These are phyloP conservation scores for Potamarius usumacintae DNA, from an alignment of 2,113 vertebrate genomes.

Conservation along the genomic window DNA sequence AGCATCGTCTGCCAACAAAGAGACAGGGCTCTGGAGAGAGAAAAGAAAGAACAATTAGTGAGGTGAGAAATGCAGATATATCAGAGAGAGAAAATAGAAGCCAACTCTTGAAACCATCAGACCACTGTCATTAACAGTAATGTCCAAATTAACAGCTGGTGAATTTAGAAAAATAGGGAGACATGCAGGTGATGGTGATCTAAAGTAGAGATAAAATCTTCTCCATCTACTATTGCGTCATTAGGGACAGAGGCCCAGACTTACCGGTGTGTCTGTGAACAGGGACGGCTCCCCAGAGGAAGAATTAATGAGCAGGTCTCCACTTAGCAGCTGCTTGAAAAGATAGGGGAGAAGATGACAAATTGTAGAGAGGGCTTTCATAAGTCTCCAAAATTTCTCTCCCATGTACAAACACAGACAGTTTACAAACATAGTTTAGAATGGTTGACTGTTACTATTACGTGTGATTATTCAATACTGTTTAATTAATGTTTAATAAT, in stretches of 20 bases:
- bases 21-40: conserved; percentile 71
- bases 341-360: conserved; percentile 45
- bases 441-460: background rate
- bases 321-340: conserved; percentile 74
- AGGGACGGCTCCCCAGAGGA: conserved; percentile 75
- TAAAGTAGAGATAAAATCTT: conserved; percentile 24
- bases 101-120: background rate
- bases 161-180: background rate
- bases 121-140: background rate
- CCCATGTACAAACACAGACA: background rate
- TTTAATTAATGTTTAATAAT: background rate
- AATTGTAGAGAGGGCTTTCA: conserved; percentile 38
- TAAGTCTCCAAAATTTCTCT: background rate
- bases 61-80: background rate
- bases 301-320: conserved; percentile 78
- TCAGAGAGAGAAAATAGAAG: background rate
- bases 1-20: conserved; percentile 73
- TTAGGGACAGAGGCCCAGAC: conserved; percentile 61
- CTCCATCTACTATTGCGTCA: conserved; percentile 16
- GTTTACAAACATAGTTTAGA: background rate
- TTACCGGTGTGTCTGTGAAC: conserved; percentile 77
- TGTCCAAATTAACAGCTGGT: background rate
- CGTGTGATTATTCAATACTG: background rate
- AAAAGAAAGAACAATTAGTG: conserved; percentile 6
- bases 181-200: conserved; percentile 11